Evolutionary conservation across 2,113 vertebrate genomes (phyloP), one percentile per base, ranked within the genome.

Genomic region (Fregetta grallaria): DNA sequence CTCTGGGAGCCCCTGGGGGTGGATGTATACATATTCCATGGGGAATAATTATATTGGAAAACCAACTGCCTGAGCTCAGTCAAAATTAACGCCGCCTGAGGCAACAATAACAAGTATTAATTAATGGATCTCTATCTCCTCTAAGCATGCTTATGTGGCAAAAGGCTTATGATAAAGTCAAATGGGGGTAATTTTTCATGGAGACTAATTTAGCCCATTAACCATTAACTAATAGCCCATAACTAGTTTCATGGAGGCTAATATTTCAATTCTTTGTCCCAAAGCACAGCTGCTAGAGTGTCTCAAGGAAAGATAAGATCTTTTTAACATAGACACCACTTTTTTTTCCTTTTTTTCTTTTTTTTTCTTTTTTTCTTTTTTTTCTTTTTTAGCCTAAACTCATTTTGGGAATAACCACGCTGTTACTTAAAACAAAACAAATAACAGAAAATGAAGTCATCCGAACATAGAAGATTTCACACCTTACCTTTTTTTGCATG

Each of bases 11-110:
- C 36, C 29, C 68, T 8, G 80, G 36, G 20, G 0, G 5, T 3
- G 42, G 49, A 10, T 10, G 32, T 1, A 3, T 1, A 2, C 2
- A 1, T 29, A 2, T n/a, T 44, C 55, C 47, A 1, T 0, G 9
- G 65, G 55, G 74, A 65, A n/a, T 42, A 23, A 56, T 45, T n/a
- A 8, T 40, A 0, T 4, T 3, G 72, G n/a, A 44, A 94, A 77
- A 16, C 7, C 50, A 6, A 9, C 11, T 15, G 56, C 18, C 15
- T 19, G 30, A 63, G 89, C 71, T 44, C 25, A 9, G 66, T n/a
- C 49, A 45, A 5, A 47, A 27, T 6, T 3, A 44, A 19, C 1
- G 0, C 11, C 0, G 13, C 86, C 53, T 1, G 42, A 40, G 67
- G 90, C 95, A 70, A n/a, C 45, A 10, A 7, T 50, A 79, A 59